Evolutionary conservation across 1,140 invertebrate species (phyloP).

Genomic region (Penaeus indicus): DNA sequence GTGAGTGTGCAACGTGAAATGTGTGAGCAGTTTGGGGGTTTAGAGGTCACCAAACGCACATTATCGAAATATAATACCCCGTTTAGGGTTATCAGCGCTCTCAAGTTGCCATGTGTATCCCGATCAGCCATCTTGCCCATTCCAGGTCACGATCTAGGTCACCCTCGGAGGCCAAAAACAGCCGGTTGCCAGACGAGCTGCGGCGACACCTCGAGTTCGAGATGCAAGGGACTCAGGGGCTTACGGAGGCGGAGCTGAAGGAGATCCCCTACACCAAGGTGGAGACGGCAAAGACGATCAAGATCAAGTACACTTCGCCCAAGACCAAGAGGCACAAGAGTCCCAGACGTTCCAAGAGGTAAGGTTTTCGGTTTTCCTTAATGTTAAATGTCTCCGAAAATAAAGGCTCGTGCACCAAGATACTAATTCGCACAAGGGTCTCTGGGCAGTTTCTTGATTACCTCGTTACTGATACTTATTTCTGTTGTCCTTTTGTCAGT

Average conservation of each 20-base stretch:
- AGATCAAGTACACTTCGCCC: slow-evolving; percentile 66
- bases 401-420: background rate
- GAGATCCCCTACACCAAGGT: slow-evolving; percentile 95
- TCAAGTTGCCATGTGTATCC: background rate
- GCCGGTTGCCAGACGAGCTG: slow-evolving; percentile 79
- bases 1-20: too few relatives aligned
- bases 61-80: too few relatives aligned
- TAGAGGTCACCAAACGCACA: too few relatives aligned
- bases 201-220: slow-evolving; percentile 87
- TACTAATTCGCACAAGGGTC: background rate
- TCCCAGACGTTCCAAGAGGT: slow-evolving; percentile 66
- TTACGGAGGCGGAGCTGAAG: slow-evolving; percentile 88
- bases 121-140: background rate
- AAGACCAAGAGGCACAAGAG: slow-evolving; percentile 71
- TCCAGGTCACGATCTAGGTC: slow-evolving; percentile 78
- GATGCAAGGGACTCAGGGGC: slow-evolving; percentile 87
- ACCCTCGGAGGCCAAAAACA: slow-evolving; percentile 72
- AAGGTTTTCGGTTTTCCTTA: background rate
- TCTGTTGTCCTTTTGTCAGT: too few relatives aligned
- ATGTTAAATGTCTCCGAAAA: slow-evolving; percentile 45
- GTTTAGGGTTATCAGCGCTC: too few relatives aligned
- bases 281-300: slow-evolving; percentile 71
- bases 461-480: too few relatives aligned
- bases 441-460: too few relatives aligned
- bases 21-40: too few relatives aligned